Base-by-base conservation (phyloP, 2,888 invertebrate species). In the Helleia helle region DNA sequence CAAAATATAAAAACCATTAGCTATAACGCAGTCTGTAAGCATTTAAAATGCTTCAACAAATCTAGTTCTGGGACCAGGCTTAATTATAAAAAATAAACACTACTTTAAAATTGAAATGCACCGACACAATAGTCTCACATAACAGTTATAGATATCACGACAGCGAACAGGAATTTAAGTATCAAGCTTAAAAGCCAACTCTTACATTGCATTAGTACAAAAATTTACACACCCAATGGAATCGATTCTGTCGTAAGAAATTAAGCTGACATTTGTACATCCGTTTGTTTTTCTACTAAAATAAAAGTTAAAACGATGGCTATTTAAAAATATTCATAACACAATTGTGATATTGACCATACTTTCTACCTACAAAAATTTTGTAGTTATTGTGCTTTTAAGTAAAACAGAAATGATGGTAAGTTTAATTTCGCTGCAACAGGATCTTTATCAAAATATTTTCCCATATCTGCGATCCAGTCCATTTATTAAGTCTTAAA, bases 21-120 rank as follows among this genome's bases (percentile, higher is more conserved):
- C n/a, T n/a, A n/a, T n/a, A n/a, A n/a, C n/a, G n/a, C n/a, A n/a
- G n/a, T n/a, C 17, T 31, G 17, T 31, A 17, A 31, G 17, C 17
- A 17, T 17, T 17, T 7, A 9, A 9, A 11, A 18, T 34, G 17
- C 17, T 4, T 22, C 7, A 11, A 8, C 8, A 34, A 8, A 12
- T 34, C 18, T 22, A 22, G n/a, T n/a, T 22, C 12, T 18, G 22
- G 34, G 22, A 18, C 22, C 18, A 11, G 34, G 17, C 34, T 30
- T 11, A 34, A 34, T 34, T 22, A 34, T 22, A 34, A 34, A 34
- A 30, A 30, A n/a, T n/a, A 30, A 30, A 30, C 9, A 30, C 15
- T 9, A 26, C 6, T 26, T 34, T n/a, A n/a, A 11, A 12, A 18
- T 34, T 18, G 7, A 34, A 34, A 34, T 34, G 34, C 34, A 12